Conservation (phyloP, 2,113 vertebrate genomes). For the Candoia aspera region DNA sequence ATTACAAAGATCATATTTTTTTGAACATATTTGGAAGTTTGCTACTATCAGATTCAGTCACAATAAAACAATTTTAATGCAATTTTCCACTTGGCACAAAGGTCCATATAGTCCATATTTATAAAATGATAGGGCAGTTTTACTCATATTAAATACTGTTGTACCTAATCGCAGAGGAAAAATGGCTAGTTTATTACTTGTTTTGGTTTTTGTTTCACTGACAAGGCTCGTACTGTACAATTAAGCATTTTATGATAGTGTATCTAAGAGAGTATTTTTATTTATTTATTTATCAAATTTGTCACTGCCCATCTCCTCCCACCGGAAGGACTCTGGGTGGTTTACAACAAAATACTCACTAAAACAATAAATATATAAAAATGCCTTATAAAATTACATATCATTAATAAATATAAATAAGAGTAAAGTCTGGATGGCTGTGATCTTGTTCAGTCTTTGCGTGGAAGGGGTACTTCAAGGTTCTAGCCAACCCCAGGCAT, state of each 20-base stretch:
- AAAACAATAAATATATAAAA: too few relatives aligned
- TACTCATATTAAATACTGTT: slow-evolving; percentile 48
- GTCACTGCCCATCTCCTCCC: too few relatives aligned
- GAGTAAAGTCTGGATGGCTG: too few relatives aligned
- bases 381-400: too few relatives aligned
- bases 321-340: too few relatives aligned
- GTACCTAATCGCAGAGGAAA: slow-evolving; percentile 51
- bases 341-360: too few relatives aligned
- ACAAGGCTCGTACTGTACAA: background rate
- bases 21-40: background rate
- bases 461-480: too few relatives aligned
- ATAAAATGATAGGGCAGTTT: slow-evolving; percentile 46
- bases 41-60: background rate
- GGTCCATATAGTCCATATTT: slow-evolving; percentile 51
- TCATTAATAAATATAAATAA: too few relatives aligned
- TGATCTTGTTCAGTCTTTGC: too few relatives aligned
- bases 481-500: too few relatives aligned
- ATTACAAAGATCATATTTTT: background rate
- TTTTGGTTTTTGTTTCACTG: background rate
- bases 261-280: too few relatives aligned
- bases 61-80: slow-evolving; percentile 13
- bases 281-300: too few relatives aligned
- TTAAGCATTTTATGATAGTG: background rate
- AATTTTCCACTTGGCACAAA: slow-evolving; percentile 50
- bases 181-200: slow-evolving; percentile 38